Base-by-base conservation (phyloP, 2,888 invertebrate genomes). In the Acrobasis suavella region DNA sequence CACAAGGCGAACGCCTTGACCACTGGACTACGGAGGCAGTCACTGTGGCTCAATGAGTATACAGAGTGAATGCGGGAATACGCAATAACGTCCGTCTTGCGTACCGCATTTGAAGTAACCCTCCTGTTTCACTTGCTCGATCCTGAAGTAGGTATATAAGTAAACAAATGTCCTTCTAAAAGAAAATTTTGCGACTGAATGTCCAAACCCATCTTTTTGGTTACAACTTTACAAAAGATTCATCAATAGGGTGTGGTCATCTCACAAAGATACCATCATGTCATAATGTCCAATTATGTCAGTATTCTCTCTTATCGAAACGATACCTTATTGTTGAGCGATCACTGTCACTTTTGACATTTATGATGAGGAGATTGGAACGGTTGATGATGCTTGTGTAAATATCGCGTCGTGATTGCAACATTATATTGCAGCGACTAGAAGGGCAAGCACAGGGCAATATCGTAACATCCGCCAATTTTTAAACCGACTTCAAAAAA, bases 221-320 rank as follows among this genome's bases (percentile, higher is more conserved):
- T 42, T 42, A 42, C 5, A 14, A 10, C 46, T 46, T 46, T 46
- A 46, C 46, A 46, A 14, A 10, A 12, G 14, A 42, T 1, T 46
- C 46, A 46, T 37, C 37, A 37, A 52, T 52, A 37, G 39, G 10
- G 39, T 39, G 15, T 55, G 52, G 32, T 55, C 38, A 55, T 39
- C 6, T 2, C 42, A 42, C 12, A 56, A 56, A 42, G 56, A 22
- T 56, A 12, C 17, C 15, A 16, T 56, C 56, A 56, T 14, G n/a
- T 8, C 39, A 56, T 56, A 56, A 42, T 56, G 56, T 56, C 56
- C 56, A 46, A 56, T 56, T 46, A 56, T 56, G 56, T 56, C 56
- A 56, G 42, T 46, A 56, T 56, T 17, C 38, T 9, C 16, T 9
- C 56, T 56, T 56, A 56, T 56, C 56, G 42, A 14, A 42, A 42